Percentiles rank a stretch among this genome's conserved stretches.
Evolutionary conservation across 2,888 invertebrate species (phyloP).

Genomic region (Drosophila fulvimacula): DNA sequence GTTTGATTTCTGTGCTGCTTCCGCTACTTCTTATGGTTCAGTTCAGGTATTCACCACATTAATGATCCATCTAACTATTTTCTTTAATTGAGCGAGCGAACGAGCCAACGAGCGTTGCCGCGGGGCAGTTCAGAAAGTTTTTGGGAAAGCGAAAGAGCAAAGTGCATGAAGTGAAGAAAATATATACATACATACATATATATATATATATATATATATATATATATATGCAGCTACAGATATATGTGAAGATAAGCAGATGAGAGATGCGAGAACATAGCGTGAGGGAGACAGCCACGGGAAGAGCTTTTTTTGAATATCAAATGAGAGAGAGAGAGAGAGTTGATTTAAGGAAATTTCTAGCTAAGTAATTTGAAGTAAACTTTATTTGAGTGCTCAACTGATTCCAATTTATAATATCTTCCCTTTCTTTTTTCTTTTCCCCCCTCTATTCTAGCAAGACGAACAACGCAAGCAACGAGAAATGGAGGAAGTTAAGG

Average conservation of each 20-base stretch:
- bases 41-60: constrained; percentile 1
- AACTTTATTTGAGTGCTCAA: neutral
- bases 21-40: neutral
- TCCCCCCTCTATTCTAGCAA: constrained; percentile 75
- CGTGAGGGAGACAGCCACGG: too few species aligned
- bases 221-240: too few species aligned
- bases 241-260: too few species aligned
- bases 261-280: too few species aligned
- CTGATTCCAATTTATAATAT: neutral
- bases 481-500: constrained; percentile 76
- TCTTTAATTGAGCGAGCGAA: constrained; percentile 3
- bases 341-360: neutral
- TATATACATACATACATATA: neutral
- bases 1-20: neutral
- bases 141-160: constrained; percentile 3
- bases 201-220: neutral
- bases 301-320: too few species aligned
- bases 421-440: too few species aligned
- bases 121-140: neutral
- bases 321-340: neutral
- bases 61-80: constrained; percentile 1
- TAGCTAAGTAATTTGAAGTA: neutral
- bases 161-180: neutral
- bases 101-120: neutral
- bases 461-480: constrained; percentile 80